These are phyloP conservation scores for Nymphalis polychloros DNA, from an alignment of 2,888 invertebrate genomes.

Conservation along the genomic window DNA sequence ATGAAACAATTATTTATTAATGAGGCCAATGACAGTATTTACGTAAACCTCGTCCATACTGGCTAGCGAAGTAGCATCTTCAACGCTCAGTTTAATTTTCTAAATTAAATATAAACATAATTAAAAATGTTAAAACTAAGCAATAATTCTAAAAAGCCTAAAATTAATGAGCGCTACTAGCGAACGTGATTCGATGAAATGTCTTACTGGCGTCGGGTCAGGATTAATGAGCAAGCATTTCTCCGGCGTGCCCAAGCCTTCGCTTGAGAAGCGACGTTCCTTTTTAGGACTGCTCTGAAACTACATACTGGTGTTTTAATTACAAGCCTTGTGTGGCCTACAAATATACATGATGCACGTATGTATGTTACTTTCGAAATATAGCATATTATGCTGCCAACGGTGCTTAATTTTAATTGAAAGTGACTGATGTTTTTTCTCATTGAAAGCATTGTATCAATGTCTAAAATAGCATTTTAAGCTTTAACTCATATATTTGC, in stretches of 20 bases:
- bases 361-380: too few species aligned
- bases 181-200: conserved; percentile 32
- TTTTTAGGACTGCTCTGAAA: conserved; percentile 78
- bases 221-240: conserved; percentile 80
- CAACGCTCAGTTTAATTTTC: conserved; percentile 1
- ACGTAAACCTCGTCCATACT: not conserved
- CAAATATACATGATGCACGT: too few species aligned
- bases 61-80: not conserved
- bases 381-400: too few species aligned
- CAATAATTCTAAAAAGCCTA: conserved; percentile 9
- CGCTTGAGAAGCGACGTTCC: conserved; percentile 75
- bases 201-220: conserved; percentile 78
- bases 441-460: too few species aligned
- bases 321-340: conserved; percentile 44
- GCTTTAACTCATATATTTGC: not conserved
- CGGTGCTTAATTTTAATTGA: too few species aligned
- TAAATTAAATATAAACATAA: too few species aligned
- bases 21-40: not conserved
- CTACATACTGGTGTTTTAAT: conserved; percentile 68
- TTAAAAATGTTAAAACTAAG: not conserved
- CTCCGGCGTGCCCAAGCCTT: conserved; percentile 74
- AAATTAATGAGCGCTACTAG: conserved; percentile 32
- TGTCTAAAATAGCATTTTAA: too few species aligned
- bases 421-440: too few species aligned
- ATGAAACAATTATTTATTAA: not conserved